These are phyloP conservation scores for Heteromurus nitidus DNA, from an alignment of 2,888 invertebrate genomes.

Conservation along the genomic window DNA sequence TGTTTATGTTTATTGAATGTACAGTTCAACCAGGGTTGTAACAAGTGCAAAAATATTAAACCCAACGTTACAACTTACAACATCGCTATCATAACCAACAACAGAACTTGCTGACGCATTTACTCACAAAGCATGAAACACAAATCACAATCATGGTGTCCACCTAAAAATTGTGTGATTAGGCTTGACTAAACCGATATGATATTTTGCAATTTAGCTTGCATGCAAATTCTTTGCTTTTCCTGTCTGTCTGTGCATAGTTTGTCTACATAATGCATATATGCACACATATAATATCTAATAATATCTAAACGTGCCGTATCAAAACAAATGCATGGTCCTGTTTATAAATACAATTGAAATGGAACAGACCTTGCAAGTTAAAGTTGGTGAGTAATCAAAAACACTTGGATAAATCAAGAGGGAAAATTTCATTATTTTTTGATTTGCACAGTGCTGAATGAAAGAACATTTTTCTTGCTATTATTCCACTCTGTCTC, in stretches of 20 bases:
- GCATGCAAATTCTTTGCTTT: background rate
- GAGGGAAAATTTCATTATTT: conserved; percentile 16
- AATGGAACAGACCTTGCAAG: background rate
- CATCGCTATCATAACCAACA: background rate
- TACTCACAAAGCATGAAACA: background rate
- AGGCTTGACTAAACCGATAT: background rate
- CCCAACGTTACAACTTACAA: background rate
- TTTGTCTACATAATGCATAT: background rate
- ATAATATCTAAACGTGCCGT: no score
- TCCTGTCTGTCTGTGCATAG: background rate
- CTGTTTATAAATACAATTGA: no score
- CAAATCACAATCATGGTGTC: background rate
- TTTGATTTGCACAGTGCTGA: conserved; percentile 28
- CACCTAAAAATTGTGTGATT: background rate
- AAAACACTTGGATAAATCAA: conserved; percentile 20
- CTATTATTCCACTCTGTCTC: background rate
- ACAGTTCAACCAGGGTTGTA: background rate
- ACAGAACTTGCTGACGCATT: no score
- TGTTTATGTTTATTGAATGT: conserved; percentile 3
- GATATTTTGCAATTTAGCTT: background rate
- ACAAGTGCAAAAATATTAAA: background rate
- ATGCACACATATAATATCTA: background rate
- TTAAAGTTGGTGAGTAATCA: conserved; percentile 17
- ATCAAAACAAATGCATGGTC: background rate
- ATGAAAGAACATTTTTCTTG: background rate